phyloP scores from a whole-genome alignment of 2,888 invertebrate genomes.

The Scaptomyza cyrtandrae region DNA sequence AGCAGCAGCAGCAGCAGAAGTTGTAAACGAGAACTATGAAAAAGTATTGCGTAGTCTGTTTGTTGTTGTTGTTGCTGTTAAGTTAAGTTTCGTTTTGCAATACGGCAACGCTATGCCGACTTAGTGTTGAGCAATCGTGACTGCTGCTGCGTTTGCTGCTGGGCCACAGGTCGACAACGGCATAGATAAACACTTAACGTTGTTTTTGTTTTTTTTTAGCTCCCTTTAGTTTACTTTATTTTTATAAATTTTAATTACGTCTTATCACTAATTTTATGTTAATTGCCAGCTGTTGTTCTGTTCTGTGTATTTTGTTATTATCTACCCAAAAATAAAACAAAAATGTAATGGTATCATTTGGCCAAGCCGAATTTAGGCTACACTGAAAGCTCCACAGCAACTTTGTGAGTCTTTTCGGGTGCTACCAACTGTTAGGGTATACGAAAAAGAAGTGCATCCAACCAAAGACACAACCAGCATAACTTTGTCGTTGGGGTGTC shows the following conservation, averaged over 20 bases:
- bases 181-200: conserved; percentile 62
- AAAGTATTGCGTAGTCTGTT: conserved; percentile 51
- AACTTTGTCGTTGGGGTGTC: conserved; percentile 24
- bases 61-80: conserved; percentile 11
- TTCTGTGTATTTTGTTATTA: conserved; percentile 37
- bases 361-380: conserved; percentile 3
- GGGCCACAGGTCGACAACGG: conserved; percentile 44
- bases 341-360: background rate
- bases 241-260: conserved; percentile 69
- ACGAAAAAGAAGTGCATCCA: conserved; percentile 15
- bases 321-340: conserved; percentile 33
- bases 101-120: conserved; percentile 45
- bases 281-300: conserved; percentile 74
- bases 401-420: background rate
- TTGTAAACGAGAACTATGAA: conserved; percentile 55
- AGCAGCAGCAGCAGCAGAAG: conserved; percentile 38
- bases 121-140: conserved; percentile 43
- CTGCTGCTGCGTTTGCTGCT: conserved; percentile 4
- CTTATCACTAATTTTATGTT: conserved; percentile 82
- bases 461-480: conserved; percentile 60
- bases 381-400: background rate
- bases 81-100: conserved; percentile 35
- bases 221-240: conserved; percentile 19
- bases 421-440: background rate
- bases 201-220: conserved; percentile 18